phyloP scores from a whole-genome alignment of 2,113 vertebrate species.

The Pheucticus melanocephalus region DNA sequence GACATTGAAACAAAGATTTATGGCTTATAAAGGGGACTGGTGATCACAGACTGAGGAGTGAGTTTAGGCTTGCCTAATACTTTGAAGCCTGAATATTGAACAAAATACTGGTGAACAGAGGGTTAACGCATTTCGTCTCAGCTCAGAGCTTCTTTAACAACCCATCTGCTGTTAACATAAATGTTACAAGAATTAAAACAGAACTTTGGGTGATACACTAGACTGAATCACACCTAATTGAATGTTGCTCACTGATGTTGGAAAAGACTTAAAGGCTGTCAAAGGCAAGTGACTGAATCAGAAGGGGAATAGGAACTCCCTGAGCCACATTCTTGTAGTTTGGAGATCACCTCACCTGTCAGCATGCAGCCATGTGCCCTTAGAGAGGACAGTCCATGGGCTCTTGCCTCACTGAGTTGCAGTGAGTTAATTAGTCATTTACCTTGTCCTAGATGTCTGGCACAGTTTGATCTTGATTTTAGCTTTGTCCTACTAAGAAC shows the following conservation, averaged over 20 bases:
- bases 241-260: background rate
- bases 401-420: background rate
- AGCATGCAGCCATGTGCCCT: background rate
- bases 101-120: background rate
- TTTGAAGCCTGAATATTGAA: background rate
- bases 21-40: background rate
- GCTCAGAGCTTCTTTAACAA: background rate
- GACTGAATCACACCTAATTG: background rate
- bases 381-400: background rate
- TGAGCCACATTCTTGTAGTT: background rate
- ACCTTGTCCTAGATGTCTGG: conserved; percentile 11
- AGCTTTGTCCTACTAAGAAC: conserved; percentile 1
- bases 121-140: background rate
- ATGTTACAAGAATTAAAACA: background rate
- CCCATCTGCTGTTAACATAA: background rate
- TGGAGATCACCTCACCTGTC: background rate
- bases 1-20: background rate
- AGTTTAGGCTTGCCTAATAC: background rate
- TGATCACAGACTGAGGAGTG: background rate
- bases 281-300: background rate
- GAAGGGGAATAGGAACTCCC: background rate
- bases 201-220: background rate
- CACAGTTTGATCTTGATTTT: background rate
- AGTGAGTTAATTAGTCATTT: background rate
- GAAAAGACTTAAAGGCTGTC: background rate